Conservation (phyloP, 1,140 invertebrate species). For the Drosophila paulistorum region DNA sequence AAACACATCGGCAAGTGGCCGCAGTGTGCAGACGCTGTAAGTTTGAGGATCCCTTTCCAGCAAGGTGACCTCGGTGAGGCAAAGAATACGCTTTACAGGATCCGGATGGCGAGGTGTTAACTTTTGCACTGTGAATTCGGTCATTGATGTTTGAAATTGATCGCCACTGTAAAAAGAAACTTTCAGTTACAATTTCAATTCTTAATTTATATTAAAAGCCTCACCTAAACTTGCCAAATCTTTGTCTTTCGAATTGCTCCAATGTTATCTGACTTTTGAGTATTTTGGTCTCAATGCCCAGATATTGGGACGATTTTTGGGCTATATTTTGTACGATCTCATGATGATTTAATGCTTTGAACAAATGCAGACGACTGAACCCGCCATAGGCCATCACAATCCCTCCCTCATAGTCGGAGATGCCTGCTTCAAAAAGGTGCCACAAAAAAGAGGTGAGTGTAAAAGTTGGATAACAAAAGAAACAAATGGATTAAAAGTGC, state of each 20-base stretch:
- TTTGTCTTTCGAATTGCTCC: conserved; percentile 92
- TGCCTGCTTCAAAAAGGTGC: conserved; percentile 83
- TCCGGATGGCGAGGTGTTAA: conserved; percentile 90
- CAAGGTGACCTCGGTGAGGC: conserved; percentile 97
- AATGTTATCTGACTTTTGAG: conserved; percentile 91
- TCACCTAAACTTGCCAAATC: conserved; percentile 96
- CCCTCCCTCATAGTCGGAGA: conserved; percentile 90
- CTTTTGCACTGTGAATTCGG: conserved; percentile 97
- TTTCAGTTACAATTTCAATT: background rate
- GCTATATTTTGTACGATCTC: conserved; percentile 93
- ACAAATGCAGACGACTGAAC: conserved; percentile 94
- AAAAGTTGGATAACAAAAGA: conserved; percentile 48
- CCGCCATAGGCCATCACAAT: conserved; percentile 95
- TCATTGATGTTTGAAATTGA: conserved; percentile 94
- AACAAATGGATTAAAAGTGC: conserved; percentile 33
- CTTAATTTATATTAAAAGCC: background rate
- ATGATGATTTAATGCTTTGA: conserved; percentile 92
- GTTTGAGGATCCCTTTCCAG: conserved; percentile 98
- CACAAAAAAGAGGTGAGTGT: conserved; percentile 70
- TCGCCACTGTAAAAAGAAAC: conserved; percentile 87
- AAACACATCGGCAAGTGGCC: conserved; percentile 95
- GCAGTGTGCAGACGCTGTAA: conserved; percentile 93
- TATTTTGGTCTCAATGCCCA: conserved; percentile 93
- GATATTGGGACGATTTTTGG: conserved; percentile 90
- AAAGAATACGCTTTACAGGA: conserved; percentile 93